Percentiles rank a stretch among this genome's conserved stretches.
Conservation (phyloP, 2,797 vertebrate genomes). For the Nothura maculosa region DNA sequence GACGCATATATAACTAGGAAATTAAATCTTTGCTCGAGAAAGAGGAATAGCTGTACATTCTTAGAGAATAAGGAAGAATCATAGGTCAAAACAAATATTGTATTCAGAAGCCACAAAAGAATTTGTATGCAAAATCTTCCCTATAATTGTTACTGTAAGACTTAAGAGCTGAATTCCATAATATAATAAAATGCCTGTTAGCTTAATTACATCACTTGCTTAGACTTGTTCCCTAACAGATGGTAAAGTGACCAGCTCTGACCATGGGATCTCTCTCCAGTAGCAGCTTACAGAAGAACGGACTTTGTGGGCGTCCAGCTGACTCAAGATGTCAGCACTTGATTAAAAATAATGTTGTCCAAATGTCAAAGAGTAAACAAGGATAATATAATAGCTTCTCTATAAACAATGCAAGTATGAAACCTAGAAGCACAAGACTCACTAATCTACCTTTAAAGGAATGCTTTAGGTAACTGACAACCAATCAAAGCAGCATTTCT, state of each 20-base stretch:
- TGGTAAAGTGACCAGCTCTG: not conserved
- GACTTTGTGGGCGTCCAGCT: not conserved
- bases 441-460: rapidly evolving
- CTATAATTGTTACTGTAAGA: not conserved
- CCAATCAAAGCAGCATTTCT: rapidly evolving
- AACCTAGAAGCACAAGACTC: not conserved
- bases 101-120: not conserved
- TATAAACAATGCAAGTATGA: not conserved
- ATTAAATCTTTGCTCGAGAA: not conserved
- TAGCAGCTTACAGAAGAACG: not conserved
- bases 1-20: not conserved
- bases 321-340: not conserved
- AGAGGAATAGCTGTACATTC: not conserved
- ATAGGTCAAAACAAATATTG: not conserved
- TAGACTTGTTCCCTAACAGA: not conserved
- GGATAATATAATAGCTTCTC: rapidly evolving
- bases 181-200: not conserved
- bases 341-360: not conserved
- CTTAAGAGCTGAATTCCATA: not conserved
- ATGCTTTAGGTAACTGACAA: not conserved
- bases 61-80: not conserved
- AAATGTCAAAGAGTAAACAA: not conserved
- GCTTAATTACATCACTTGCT: not conserved
- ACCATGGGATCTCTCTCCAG: not conserved
- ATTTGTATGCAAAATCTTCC: not conserved